Evolutionary conservation across 2,888 invertebrate genomes (phyloP), one percentile per base, ranked within the genome.

Genomic region (Acholoe squamosa): DNA sequence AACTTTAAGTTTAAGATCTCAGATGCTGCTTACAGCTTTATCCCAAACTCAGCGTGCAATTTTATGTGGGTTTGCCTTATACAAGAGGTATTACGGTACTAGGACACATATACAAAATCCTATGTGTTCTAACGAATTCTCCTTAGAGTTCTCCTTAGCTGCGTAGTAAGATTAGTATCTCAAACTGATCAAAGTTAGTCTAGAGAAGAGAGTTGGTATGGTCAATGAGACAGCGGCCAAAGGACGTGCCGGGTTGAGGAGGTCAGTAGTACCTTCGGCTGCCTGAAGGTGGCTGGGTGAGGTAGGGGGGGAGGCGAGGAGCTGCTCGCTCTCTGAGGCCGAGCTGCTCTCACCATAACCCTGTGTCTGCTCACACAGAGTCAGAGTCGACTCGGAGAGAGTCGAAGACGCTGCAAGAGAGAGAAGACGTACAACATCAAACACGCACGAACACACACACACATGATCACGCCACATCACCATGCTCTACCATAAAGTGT

Each of bases 331-430:
- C 25, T 31, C 54, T 31, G 54, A 31, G 14, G 28, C 52, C 28
- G 86, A 86, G 86, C 86, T 86, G 86, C 86, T 86, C 86, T 86
- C 86, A 52, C 52, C 54, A 10, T 52, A 54, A 56, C 86, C 56
- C 86, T 54, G 52, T 54, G 86, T 86, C 86, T 25, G 33, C 86
- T 86, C 86, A 56, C 86, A 86, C 56, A 86, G 86, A 86, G 86
- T 86, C 86, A 52, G 28, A 52, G 86, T 86, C 52, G 86, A 86
- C 86, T 86, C 86, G 28, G 86, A 86, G 25, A 86, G 86, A 86
- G 86, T 25, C 86, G 86, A 86, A 86, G 86, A 86, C 52, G 86
- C 86, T 86, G 86, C 31, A 86, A 86, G 86, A 86, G 56, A 84
- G 84, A 90, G 31, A 34, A 90, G 12, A 90, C 84, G 67, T n/a